Evolutionary conservation across 2,888 invertebrate genomes (phyloP).

Genomic region (Diaprepes abbreviatus): DNA sequence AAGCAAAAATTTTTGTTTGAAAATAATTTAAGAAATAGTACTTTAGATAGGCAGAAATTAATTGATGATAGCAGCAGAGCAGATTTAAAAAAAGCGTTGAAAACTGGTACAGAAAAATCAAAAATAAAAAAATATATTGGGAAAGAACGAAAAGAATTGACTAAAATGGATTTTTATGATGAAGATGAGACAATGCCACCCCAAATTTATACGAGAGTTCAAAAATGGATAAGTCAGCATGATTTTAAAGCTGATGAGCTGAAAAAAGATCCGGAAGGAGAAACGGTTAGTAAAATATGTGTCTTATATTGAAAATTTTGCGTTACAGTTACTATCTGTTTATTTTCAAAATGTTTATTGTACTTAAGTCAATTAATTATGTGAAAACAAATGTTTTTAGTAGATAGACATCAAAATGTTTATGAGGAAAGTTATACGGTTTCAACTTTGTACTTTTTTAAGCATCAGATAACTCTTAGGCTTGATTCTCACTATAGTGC

Average conservation of each 20-base stretch:
- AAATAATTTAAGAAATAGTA: slow-evolving; percentile 12
- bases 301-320: slow-evolving; percentile 24
- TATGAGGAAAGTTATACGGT: too few relatives aligned
- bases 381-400: too few relatives aligned
- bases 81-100: background rate
- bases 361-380: too few relatives aligned
- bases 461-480: too few relatives aligned
- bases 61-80: background rate
- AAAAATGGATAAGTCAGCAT: slow-evolving; percentile 63
- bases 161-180: slow-evolving; percentile 28
- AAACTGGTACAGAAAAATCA: background rate
- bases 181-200: slow-evolving; percentile 51
- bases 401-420: too few relatives aligned
- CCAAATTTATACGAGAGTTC: slow-evolving; percentile 58
- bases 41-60: slow-evolving; percentile 2
- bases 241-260: slow-evolving; percentile 58
- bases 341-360: too few relatives aligned
- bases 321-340: too few relatives aligned
- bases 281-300: slow-evolving; percentile 50
- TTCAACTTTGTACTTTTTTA: too few relatives aligned
- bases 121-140: slow-evolving; percentile 2
- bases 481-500: too few relatives aligned
- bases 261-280: slow-evolving; percentile 50
- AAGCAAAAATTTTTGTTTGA: slow-evolving; percentile 32
- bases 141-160: background rate